Percentiles rank a stretch among this genome's conserved stretches.
phyloP scores from a whole-genome alignment of 2,888 invertebrate species.

The Panopea generosa region DNA sequence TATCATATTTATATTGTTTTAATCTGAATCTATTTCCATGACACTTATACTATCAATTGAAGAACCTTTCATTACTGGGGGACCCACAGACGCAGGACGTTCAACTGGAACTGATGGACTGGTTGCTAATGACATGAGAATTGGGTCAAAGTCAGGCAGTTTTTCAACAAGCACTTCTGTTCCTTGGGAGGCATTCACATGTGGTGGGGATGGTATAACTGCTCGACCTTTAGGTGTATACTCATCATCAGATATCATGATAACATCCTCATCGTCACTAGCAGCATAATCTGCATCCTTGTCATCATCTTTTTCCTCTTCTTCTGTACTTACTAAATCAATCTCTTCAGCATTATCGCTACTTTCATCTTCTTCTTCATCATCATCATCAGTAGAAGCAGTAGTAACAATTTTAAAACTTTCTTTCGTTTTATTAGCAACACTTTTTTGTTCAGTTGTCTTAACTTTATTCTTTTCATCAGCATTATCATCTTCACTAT shows the following conservation, averaged over 20 bases:
- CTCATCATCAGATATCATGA: constrained; percentile 59
- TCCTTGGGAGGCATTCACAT: constrained; percentile 9
- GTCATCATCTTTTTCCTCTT: constrained; percentile 30
- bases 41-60: too few species aligned
- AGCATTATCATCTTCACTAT: constrained; percentile 18
- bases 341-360: constrained; percentile 43
- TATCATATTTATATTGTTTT: too few species aligned
- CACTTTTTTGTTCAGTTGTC: neutral
- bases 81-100: too few species aligned
- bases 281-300: constrained; percentile 55
- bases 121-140: neutral
- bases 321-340: constrained; percentile 39
- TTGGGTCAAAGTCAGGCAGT: constrained; percentile 48
- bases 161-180: constrained; percentile 54
- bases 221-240: constrained; percentile 45
- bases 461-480: constrained; percentile 7
- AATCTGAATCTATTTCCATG: too few species aligned
- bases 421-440: neutral
- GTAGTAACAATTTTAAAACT: neutral
- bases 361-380: constrained; percentile 29
- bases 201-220: constrained; percentile 56
- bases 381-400: constrained; percentile 34
- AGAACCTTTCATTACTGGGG: too few species aligned
- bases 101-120: neutral
- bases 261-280: constrained; percentile 59